Evolutionary conservation across 2,888 invertebrate species (phyloP).

Genomic region (Bruchidius siliquastri): DNA sequence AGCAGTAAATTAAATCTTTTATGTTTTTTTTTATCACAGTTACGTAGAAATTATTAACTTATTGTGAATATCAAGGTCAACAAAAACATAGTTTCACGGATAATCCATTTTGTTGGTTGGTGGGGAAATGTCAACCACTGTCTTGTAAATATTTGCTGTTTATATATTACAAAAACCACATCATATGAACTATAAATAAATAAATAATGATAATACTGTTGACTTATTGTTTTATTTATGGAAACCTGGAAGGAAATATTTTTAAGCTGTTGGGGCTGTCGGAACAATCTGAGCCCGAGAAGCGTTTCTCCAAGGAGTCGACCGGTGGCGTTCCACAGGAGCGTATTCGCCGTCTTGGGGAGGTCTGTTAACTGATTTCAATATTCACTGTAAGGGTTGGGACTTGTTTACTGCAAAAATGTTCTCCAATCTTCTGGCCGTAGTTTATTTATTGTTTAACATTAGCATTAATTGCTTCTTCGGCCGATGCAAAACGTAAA

Average conservation of each 20-base stretch:
- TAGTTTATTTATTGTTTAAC: no score
- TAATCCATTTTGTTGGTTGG: conserved; percentile 29
- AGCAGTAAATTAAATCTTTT: background rate
- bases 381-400: no score
- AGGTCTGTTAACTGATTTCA: no score
- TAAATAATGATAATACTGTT: background rate
- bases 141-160: conserved; percentile 33
- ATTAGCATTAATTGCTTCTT: no score
- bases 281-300: conserved; percentile 25
- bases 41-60: no score
- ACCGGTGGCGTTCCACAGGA: conserved; percentile 56
- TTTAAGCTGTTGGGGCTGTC: no score
- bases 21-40: no score
- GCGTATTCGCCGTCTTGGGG: conserved; percentile 50
- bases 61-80: background rate
- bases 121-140: conserved; percentile 26
- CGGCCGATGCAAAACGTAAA: no score
- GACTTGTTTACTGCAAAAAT: no score
- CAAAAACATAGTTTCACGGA: background rate
- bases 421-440: no score
- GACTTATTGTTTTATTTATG: background rate
- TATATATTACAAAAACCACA: conserved; percentile 26
- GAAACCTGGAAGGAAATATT: no score
- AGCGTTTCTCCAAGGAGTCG: conserved; percentile 53
- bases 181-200: conserved; percentile 1